phyloP scores from a whole-genome alignment of 2,888 invertebrate species.

The Neoscelio sp. region DNA sequence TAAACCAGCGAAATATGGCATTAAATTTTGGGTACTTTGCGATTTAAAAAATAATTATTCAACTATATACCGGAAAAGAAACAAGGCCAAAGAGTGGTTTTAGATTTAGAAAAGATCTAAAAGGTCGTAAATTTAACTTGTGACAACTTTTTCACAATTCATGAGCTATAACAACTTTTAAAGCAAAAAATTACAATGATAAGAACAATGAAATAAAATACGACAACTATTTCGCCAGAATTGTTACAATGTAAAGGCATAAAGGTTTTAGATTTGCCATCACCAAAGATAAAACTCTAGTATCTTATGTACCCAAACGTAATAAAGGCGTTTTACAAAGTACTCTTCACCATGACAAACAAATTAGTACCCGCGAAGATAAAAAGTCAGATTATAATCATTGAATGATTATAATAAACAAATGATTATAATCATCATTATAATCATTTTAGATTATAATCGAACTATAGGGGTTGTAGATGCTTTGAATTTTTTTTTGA shows the following conservation, averaged over 20 bases:
- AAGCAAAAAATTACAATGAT: slow-evolving; percentile 9
- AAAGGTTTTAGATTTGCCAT: neutral
- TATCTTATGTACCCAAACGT: neutral
- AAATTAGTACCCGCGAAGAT: slow-evolving; percentile 8
- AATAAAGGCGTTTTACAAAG: neutral
- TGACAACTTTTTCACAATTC: slow-evolving; percentile 5
- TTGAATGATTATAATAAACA: no score
- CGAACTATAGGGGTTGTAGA: slow-evolving; percentile 9
- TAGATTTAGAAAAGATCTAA: slow-evolving; percentile 2
- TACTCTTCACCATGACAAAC: slow-evolving; percentile 1
- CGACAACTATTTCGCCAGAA: neutral
- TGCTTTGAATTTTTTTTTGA: slow-evolving; percentile 8
- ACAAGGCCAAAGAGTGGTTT: slow-evolving; percentile 1
- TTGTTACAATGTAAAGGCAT: neutral
- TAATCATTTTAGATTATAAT: slow-evolving; percentile 19
- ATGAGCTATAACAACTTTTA: slow-evolving; percentile 6
- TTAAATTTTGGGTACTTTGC: no score
- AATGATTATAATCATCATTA: no score
- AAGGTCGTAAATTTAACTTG: slow-evolving; percentile 9
- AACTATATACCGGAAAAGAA: no score
- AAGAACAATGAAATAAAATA: slow-evolving; percentile 1
- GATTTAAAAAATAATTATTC: no score
- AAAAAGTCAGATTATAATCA: slow-evolving; percentile 16
- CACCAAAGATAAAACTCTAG: neutral
- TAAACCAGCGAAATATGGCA: no score